Percentiles rank a stretch among this genome's conserved stretches.
phyloP scores from a whole-genome alignment of 2,113 vertebrate species.

The Sinocyclocheilus anophthalmus region DNA sequence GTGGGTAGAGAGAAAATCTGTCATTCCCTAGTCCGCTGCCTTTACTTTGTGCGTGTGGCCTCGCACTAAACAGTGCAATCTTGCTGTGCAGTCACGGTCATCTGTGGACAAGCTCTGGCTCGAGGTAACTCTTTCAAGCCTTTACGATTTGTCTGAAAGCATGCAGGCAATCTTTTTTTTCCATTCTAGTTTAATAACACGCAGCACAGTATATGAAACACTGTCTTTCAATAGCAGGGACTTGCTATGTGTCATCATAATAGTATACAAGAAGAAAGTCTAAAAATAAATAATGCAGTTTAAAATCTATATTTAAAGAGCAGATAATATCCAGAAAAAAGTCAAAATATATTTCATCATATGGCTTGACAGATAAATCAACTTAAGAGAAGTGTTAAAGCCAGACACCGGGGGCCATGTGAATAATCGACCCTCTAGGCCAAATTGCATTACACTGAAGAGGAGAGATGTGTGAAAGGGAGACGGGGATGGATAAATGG shows the following conservation, averaged over 20 bases:
- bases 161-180: neutral
- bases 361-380: slow-evolving; percentile 26
- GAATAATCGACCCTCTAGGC: slow-evolving; percentile 36
- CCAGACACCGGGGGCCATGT: slow-evolving; percentile 18
- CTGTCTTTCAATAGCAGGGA: neutral
- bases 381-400: neutral
- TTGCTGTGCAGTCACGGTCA: slow-evolving; percentile 3
- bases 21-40: neutral
- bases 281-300: slow-evolving; percentile 1
- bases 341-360: slow-evolving; percentile 17
- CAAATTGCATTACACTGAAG: slow-evolving; percentile 43
- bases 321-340: slow-evolving; percentile 9
- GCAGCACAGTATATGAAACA: neutral
- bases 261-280: neutral
- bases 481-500: slow-evolving; percentile 32
- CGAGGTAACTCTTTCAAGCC: slow-evolving; percentile 21
- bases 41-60: slow-evolving; percentile 17
- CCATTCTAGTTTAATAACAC: neutral
- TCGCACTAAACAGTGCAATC: slow-evolving; percentile 16
- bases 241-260: neutral
- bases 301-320: neutral
- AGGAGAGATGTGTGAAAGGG: slow-evolving; percentile 42
- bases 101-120: slow-evolving; percentile 16
- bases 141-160: neutral
- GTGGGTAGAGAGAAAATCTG: slow-evolving; percentile 47